These are phyloP conservation scores for Sphaeridia pumilis DNA, from an alignment of 2,888 invertebrate genomes.

Conservation along the genomic window DNA sequence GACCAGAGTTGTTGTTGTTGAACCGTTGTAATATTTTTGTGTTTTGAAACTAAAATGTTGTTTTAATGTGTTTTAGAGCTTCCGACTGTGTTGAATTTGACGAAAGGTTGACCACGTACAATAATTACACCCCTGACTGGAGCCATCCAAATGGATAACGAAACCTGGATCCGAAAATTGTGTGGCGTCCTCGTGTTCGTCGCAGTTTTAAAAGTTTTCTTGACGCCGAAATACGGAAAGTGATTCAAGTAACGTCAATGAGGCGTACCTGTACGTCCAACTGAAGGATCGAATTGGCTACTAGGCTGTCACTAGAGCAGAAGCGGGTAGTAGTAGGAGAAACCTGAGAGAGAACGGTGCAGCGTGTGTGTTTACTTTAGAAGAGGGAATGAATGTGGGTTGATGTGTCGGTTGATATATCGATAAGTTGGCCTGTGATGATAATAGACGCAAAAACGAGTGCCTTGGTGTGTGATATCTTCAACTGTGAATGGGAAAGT, in stretches of 20 bases:
- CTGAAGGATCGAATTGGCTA: background rate
- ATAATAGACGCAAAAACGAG: background rate
- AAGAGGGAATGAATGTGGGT: background rate
- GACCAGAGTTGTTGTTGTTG: background rate
- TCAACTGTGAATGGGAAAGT: background rate
- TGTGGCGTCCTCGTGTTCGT: background rate
- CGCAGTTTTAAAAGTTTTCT: background rate
- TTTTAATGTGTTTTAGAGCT: too few species aligned
- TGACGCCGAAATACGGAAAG: background rate
- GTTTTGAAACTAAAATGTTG: background rate
- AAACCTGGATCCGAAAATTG: background rate
- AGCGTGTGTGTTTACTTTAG: background rate
- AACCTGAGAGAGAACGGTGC: background rate
- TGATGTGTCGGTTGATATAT: slow-evolving; percentile 2
- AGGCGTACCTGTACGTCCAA: background rate
- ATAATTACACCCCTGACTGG: background rate
- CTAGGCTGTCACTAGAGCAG: background rate
- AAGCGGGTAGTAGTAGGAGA: background rate
- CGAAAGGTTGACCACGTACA: background rate
- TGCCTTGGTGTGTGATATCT: background rate
- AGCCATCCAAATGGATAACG: background rate
- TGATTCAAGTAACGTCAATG: background rate
- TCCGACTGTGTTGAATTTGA: too few species aligned
- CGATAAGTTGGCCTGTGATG: background rate
- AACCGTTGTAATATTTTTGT: background rate